A percentile compares a stretch with the other conserved stretches of the same genome.
These are phyloP conservation scores for Marasmarcha lunaedactyla DNA, from an alignment of 2,888 invertebrate species.

Conservation along the genomic window DNA sequence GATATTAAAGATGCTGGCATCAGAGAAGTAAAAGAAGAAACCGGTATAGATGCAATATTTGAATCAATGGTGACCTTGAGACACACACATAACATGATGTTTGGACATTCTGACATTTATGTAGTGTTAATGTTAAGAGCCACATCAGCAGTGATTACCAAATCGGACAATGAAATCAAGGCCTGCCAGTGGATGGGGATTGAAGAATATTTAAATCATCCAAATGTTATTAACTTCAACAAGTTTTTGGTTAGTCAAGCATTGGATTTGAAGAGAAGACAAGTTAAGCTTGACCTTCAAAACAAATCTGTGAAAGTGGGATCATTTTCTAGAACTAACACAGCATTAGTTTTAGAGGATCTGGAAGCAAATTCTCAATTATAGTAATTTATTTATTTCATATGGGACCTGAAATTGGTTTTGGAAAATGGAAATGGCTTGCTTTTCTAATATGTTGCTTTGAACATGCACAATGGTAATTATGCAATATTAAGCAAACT, in stretches of 20 bases:
- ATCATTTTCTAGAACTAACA: slow-evolving; percentile 37
- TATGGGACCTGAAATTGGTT: slow-evolving; percentile 13
- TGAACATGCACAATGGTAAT: slow-evolving; percentile 14
- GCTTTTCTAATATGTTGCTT: too few species aligned
- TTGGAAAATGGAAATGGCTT: too few species aligned
- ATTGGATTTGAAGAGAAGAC: slow-evolving; percentile 73
- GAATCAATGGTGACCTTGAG: slow-evolving; percentile 81
- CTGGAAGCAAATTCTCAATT: too few species aligned
- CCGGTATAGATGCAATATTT: slow-evolving; percentile 83
- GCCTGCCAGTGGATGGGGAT: slow-evolving; percentile 87
- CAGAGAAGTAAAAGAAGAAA: slow-evolving; percentile 92
- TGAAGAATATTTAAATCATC: slow-evolving; percentile 77
- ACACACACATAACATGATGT: slow-evolving; percentile 81
- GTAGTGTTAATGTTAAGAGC: slow-evolving; percentile 81
- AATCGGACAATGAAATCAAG: slow-evolving; percentile 82
- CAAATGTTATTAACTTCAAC: slow-evolving; percentile 80
- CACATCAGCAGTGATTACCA: slow-evolving; percentile 69
- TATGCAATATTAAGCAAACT: too few species aligned
- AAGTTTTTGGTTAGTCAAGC: slow-evolving; percentile 75
- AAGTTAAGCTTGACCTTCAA: slow-evolving; percentile 70
- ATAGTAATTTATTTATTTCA: slow-evolving; percentile 13
- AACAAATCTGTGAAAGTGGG: slow-evolving; percentile 44
- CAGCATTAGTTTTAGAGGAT: slow-evolving; percentile 43
- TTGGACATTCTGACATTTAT: slow-evolving; percentile 90
- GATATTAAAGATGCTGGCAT: slow-evolving; percentile 83